These are phyloP conservation scores for Clarias batrachus DNA, from an alignment of 2,113 vertebrate species.

Conservation along the genomic window DNA sequence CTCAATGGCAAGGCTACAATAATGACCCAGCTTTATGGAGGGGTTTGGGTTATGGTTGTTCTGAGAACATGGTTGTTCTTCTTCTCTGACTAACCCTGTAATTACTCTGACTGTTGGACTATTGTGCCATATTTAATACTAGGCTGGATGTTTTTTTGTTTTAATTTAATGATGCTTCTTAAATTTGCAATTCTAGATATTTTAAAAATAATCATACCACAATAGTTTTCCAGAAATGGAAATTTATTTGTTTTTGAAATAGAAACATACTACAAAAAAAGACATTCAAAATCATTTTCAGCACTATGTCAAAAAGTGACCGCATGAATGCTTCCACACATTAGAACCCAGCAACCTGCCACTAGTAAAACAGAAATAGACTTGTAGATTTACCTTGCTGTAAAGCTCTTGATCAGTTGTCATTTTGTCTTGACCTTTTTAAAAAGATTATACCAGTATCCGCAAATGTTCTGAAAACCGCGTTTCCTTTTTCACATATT, in stretches of 20 bases:
- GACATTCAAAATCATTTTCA: neutral
- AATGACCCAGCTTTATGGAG: neutral
- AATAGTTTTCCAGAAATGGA: neutral
- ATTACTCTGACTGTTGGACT: neutral
- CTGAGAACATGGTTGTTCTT: neutral
- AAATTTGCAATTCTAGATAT: neutral
- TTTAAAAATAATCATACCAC: neutral
- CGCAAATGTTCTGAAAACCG: conserved; percentile 3
- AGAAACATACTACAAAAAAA: neutral
- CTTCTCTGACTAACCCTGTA: neutral
- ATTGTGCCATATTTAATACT: neutral
- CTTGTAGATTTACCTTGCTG: conserved; percentile 54
- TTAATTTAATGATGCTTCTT: neutral
- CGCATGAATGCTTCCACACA: neutral
- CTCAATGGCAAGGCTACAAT: neutral
- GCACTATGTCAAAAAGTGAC: neutral
- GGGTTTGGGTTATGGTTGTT: neutral
- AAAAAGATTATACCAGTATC: conserved; percentile 11
- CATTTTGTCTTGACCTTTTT: conserved; percentile 45
- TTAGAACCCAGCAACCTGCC: neutral
- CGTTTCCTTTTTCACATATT: conserved; percentile 26
- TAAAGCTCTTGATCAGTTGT: conserved; percentile 60
- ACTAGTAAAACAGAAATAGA: neutral
- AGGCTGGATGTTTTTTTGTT: neutral
- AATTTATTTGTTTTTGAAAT: too few relatives aligned